These are phyloP conservation scores for Pluvialis apricaria DNA, from an alignment of 2,113 vertebrate species.

Conservation along the genomic window DNA sequence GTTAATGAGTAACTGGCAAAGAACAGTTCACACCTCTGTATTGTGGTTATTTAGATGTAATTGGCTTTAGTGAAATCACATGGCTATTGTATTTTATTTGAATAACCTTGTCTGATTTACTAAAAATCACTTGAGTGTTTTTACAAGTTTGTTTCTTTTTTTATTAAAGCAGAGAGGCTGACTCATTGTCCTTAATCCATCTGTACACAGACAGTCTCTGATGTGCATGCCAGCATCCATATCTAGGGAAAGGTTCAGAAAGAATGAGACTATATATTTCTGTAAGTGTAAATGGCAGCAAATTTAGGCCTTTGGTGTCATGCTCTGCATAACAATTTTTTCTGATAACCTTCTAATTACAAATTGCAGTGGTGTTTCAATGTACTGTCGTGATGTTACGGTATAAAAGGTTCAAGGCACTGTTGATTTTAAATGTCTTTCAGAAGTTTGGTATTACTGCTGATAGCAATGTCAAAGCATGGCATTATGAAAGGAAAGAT, in stretches of 20 bases:
- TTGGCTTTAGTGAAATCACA: slow-evolving; percentile 35
- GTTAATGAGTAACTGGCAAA: slow-evolving; percentile 58
- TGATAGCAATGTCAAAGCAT: background rate
- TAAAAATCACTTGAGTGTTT: slow-evolving; percentile 38
- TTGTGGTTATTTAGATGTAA: slow-evolving; percentile 21
- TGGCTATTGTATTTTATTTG: slow-evolving; percentile 31
- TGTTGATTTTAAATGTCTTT: background rate
- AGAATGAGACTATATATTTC: background rate
- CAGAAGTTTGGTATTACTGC: background rate
- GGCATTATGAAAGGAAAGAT: background rate
- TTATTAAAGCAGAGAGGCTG: slow-evolving; percentile 12
- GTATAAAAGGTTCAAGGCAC: background rate
- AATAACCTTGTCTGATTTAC: slow-evolving; percentile 47
- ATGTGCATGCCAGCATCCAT: background rate
- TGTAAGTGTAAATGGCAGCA: background rate
- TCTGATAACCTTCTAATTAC: background rate
- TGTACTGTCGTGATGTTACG: background rate
- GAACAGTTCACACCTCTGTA: slow-evolving; percentile 54
- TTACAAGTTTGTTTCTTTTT: slow-evolving; percentile 48
- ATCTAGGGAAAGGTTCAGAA: background rate
- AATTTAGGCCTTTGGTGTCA: background rate
- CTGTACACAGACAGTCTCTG: background rate
- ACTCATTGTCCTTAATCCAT: background rate
- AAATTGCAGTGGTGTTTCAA: background rate
- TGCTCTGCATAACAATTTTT: background rate